These are phyloP conservation scores for Cacoxenus indagator DNA, from an alignment of 2,888 invertebrate species.

Conservation along the genomic window DNA sequence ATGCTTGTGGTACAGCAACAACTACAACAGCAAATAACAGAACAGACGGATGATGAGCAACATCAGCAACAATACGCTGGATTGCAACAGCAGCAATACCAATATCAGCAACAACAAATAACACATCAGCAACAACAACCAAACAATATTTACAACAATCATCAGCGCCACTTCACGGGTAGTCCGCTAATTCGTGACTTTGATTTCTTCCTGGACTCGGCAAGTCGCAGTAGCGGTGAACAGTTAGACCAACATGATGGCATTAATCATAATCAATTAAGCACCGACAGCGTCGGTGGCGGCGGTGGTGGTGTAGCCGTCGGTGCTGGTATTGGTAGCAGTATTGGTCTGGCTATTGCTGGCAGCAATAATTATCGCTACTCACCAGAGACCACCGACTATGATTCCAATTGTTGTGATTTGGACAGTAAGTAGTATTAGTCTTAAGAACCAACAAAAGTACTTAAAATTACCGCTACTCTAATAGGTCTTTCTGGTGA, in stretches of 20 bases:
- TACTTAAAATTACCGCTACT: neutral
- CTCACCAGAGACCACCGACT: slow-evolving; percentile 92
- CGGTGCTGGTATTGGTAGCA: slow-evolving; percentile 66
- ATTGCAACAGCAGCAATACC: slow-evolving; percentile 31
- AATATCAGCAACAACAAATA: slow-evolving; percentile 29
- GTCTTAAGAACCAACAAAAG: neutral
- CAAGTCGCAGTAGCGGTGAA: slow-evolving; percentile 70
- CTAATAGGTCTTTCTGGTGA: slow-evolving; percentile 72
- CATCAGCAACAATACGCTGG: slow-evolving; percentile 33
- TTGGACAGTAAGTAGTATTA: slow-evolving; percentile 82
- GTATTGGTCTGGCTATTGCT: slow-evolving; percentile 40
- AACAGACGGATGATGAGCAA: slow-evolving; percentile 22
- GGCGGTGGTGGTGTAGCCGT: slow-evolving; percentile 13
- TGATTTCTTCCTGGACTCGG: slow-evolving; percentile 70
- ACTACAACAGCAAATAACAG: slow-evolving; percentile 32
- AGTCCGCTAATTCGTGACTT: slow-evolving; percentile 68
- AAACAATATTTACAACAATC: slow-evolving; percentile 36
- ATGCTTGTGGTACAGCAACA: slow-evolving; percentile 30
- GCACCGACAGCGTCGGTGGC: slow-evolving; percentile 48
- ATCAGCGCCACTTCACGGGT: slow-evolving; percentile 59
- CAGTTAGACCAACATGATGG: slow-evolving; percentile 69
- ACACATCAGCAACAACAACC: slow-evolving; percentile 30
- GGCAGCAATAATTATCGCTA: slow-evolving; percentile 80
- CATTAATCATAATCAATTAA: slow-evolving; percentile 67
- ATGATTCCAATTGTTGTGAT: slow-evolving; percentile 90